A percentile compares a stretch with the other conserved stretches of the same genome.
These are phyloP conservation scores for Hydropsyche betteni DNA, from an alignment of 2,888 invertebrate species.

Conservation along the genomic window DNA sequence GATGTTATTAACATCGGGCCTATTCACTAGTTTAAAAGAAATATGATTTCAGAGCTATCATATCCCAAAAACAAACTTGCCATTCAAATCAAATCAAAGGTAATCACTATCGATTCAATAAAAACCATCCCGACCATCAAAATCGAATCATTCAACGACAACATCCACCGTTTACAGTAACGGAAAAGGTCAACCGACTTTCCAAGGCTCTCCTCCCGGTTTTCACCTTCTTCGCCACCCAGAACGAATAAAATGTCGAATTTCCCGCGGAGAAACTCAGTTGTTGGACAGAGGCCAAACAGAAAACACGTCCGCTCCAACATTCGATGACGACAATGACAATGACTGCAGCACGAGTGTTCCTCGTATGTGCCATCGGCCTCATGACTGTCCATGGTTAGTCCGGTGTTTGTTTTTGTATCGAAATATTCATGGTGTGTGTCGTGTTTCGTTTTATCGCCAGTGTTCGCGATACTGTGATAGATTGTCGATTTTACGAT, in stretches of 20 bases:
- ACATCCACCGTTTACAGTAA: background rate
- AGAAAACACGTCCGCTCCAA: conserved; percentile 4
- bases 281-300: conserved; percentile 8
- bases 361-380: conserved; percentile 33
- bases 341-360: conserved; percentile 21
- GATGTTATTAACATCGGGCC: no score
- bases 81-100: no score
- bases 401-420: background rate
- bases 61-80: no score
- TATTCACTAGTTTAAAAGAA: no score
- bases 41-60: no score
- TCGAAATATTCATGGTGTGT: background rate
- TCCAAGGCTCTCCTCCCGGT: conserved; percentile 10
- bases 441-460: no score
- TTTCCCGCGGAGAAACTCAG: conserved; percentile 17
- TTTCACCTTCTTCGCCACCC: background rate
- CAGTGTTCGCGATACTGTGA: no score
- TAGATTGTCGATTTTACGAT: no score
- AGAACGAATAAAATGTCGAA: conserved; percentile 16
- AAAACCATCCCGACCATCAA: background rate
- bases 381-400: conserved; percentile 38
- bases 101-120: no score
- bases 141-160: background rate
- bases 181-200: background rate
- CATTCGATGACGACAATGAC: background rate